Evolutionary conservation across 2,113 vertebrate genomes (phyloP).

Genomic region (Vimba vimba): DNA sequence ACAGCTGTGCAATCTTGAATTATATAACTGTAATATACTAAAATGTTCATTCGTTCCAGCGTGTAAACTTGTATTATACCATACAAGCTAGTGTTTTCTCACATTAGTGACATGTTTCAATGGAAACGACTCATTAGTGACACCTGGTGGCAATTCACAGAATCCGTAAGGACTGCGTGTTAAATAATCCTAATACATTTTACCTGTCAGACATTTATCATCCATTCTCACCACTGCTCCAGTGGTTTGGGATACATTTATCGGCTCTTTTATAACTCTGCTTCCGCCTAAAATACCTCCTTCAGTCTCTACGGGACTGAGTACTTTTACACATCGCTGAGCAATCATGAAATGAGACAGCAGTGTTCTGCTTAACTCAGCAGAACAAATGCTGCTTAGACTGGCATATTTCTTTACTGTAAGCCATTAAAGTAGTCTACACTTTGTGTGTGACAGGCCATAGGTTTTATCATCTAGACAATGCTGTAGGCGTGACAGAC

Average conservation of each 20-base stretch:
- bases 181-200: background rate
- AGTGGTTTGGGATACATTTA: conserved; percentile 13
- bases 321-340: conserved; percentile 14
- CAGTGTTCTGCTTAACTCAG: conserved; percentile 24
- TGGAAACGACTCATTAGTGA: background rate
- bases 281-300: conserved; percentile 22
- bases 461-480: conserved; percentile 22
- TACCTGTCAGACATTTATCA: background rate
- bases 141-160: background rate
- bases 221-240: background rate
- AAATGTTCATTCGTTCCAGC: background rate
- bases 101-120: background rate
- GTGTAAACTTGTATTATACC: background rate
- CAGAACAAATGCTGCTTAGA: conserved; percentile 24
- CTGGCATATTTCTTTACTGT: conserved; percentile 23
- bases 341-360: conserved; percentile 24
- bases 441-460: conserved; percentile 18
- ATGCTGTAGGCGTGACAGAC: conserved; percentile 5
- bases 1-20: background rate
- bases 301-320: background rate
- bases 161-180: background rate
- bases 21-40: background rate
- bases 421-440: conserved; percentile 19
- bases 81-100: background rate
- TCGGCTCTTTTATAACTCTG: conserved; percentile 3